Percentiles rank a stretch among this genome's conserved stretches.
Evolutionary conservation across 2,113 vertebrate genomes (phyloP).

Genomic region (Gadus macrocephalus): DNA sequence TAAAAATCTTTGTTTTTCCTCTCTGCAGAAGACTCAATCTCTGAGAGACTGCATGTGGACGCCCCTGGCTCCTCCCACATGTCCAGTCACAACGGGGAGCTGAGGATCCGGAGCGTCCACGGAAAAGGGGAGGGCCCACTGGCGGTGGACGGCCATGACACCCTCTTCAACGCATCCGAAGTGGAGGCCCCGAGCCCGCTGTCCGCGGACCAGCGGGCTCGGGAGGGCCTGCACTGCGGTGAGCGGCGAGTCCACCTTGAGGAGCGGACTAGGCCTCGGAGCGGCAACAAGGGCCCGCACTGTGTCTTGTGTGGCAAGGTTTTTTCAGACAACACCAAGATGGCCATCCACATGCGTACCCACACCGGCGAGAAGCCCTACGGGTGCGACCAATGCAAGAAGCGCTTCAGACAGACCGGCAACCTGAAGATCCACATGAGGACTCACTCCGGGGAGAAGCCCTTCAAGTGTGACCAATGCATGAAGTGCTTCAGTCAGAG

Average conservation of each 20-base stretch:
- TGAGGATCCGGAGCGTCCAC: constrained; percentile 54
- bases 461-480: constrained; percentile 74
- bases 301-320: constrained; percentile 75
- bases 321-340: constrained; percentile 75
- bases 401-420: too few relatives aligned
- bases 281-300: constrained; percentile 46
- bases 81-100: constrained; percentile 18
- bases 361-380: too few relatives aligned
- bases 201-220: too few relatives aligned
- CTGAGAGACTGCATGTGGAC: constrained; percentile 23
- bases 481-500: constrained; percentile 81
- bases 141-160: constrained; percentile 38
- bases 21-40: constrained; percentile 29
- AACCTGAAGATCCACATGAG: constrained; percentile 46
- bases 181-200: constrained; percentile 53
- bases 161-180: constrained; percentile 49
- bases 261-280: constrained; percentile 54
- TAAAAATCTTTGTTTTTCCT: background rate
- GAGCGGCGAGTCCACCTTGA: constrained; percentile 48
- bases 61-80: constrained; percentile 25
- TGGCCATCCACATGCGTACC: constrained; percentile 65
- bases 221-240: constrained; percentile 52
- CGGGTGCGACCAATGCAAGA: too few relatives aligned
- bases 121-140: constrained; percentile 49
- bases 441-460: constrained; percentile 81